A percentile compares a stretch with the other conserved stretches of the same genome.
Evolutionary conservation across 2,888 invertebrate species (phyloP).

Genomic region (Carterocephalus palaemon): DNA sequence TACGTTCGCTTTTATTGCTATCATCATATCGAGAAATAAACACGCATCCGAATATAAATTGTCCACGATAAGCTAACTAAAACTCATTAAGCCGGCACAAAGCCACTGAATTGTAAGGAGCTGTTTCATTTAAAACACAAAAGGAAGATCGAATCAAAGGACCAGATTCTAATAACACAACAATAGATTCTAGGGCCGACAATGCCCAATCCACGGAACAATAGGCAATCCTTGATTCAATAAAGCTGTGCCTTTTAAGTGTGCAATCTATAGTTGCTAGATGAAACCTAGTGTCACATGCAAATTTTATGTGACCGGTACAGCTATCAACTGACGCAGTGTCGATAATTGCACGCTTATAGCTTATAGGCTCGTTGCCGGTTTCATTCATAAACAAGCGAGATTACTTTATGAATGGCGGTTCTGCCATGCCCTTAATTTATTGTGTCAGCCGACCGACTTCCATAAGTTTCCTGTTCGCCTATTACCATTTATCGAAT

Average conservation of each 20-base stretch:
- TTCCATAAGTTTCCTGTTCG: slow-evolving; percentile 65
- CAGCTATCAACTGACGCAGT: slow-evolving; percentile 58
- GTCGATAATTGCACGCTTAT: slow-evolving; percentile 65
- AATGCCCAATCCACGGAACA: slow-evolving; percentile 59
- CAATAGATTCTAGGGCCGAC: slow-evolving; percentile 52
- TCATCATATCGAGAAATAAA: slow-evolving; percentile 26
- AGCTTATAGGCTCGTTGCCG: slow-evolving; percentile 49
- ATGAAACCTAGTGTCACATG: slow-evolving; percentile 44
- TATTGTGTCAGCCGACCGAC: slow-evolving; percentile 54
- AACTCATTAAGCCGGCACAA: slow-evolving; percentile 25
- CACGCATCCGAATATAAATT: slow-evolving; percentile 25
- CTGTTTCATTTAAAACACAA: slow-evolving; percentile 39
- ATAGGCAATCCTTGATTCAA: slow-evolving; percentile 59
- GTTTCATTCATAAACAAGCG: slow-evolving; percentile 74
- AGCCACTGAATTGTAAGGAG: slow-evolving; percentile 26
- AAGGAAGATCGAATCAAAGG: slow-evolving; percentile 55
- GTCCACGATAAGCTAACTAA: slow-evolving; percentile 23
- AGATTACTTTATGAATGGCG: slow-evolving; percentile 71
- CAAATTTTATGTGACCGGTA: slow-evolving; percentile 54
- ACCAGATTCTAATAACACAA: slow-evolving; percentile 38
- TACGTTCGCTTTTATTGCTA: slow-evolving; percentile 20
- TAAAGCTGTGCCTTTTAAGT: slow-evolving; percentile 39
- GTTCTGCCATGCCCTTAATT: slow-evolving; percentile 60
- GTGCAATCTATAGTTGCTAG: slow-evolving; percentile 32
- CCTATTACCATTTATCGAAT: slow-evolving; percentile 68